Evolutionary conservation across 2,888 invertebrate species (phyloP), one percentile per base, ranked within the genome.

Genomic region (Agrochola lota): DNA sequence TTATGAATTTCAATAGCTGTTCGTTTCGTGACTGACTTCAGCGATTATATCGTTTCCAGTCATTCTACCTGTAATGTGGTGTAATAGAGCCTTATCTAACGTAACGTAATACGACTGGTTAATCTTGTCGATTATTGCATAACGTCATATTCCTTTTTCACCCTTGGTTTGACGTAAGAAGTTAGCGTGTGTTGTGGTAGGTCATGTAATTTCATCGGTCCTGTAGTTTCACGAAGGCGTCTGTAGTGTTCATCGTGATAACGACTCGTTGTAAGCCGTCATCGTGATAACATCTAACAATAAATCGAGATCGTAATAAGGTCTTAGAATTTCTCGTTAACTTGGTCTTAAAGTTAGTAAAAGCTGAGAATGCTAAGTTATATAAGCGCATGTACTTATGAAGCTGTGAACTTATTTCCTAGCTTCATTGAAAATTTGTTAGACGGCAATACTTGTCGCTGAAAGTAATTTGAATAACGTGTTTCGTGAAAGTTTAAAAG

Each of bases 51-150:
- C 82, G 83, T 86, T 86, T 85, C 84, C 78, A 83, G 70, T 85
- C 59, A 88, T 74, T 78, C 73, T 79, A 84, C 76, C 81, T 84
- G 86, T 88, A 87, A 81, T 71, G 90, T 92, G 91, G 89, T 92
- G 92, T 92, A 94, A 94, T 92, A 88, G 73, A 90, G 85, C 91
- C 92, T 95, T 95, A 94, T 91, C 93, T 94, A 94, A 94, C 91
- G 81, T 88, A 90, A 92, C 93, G 94, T 93, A 94, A 95, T 90
- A 89, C 78, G 87, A 88, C 87, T 85, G 78, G 86, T 89, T 87
- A 87, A 90, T 88, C 85, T 88, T 80, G 85, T 78, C 52, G 49
- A 81, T 77, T 69, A 84, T 89, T 87, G 68, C 85, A 80, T 89
- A 91, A 90, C 86, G 82, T 87, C 84, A 81, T 78, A 85, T 77